Evolutionary conservation across 2,797 vertebrate species (phyloP).

Genomic region (Hydrophis major): DNA sequence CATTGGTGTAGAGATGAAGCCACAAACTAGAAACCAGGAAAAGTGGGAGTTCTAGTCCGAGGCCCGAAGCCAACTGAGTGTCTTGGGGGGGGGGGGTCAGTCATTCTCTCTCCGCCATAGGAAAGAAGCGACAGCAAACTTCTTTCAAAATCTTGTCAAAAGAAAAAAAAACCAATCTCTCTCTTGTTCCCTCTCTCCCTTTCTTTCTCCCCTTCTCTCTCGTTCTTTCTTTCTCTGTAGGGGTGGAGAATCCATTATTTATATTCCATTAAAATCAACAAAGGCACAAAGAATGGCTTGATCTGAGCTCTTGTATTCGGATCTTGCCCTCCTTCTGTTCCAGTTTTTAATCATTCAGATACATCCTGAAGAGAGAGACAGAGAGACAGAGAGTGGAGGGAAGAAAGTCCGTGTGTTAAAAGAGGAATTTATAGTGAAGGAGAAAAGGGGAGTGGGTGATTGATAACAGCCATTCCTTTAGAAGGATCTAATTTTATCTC

Average conservation of each 20-base stretch:
- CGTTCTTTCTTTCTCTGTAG: background rate
- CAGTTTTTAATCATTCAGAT: constrained; percentile 13
- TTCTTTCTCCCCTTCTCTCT: no score
- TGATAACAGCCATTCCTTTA: background rate
- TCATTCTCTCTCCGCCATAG: no score
- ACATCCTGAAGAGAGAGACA: background rate
- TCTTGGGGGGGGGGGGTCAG: no score
- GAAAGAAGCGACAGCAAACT: no score
- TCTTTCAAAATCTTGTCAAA: no score
- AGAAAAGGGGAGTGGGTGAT: background rate
- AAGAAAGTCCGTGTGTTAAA: background rate
- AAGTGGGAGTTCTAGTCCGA: no score
- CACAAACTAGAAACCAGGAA: no score
- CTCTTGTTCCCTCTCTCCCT: no score
- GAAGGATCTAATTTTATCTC: background rate
- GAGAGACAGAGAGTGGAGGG: no score
- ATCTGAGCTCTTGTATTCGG: background rate
- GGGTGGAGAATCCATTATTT: constrained; percentile 16
- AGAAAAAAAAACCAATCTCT: no score
- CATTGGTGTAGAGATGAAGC: no score
- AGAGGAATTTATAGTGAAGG: background rate
- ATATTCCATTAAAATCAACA: background rate
- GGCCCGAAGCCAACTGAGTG: no score
- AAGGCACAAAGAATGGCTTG: background rate
- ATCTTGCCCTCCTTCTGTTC: constrained; percentile 1